Evolutionary conservation across 1,140 invertebrate genomes (phyloP).

Genomic region (Phymastichus coffea): DNA sequence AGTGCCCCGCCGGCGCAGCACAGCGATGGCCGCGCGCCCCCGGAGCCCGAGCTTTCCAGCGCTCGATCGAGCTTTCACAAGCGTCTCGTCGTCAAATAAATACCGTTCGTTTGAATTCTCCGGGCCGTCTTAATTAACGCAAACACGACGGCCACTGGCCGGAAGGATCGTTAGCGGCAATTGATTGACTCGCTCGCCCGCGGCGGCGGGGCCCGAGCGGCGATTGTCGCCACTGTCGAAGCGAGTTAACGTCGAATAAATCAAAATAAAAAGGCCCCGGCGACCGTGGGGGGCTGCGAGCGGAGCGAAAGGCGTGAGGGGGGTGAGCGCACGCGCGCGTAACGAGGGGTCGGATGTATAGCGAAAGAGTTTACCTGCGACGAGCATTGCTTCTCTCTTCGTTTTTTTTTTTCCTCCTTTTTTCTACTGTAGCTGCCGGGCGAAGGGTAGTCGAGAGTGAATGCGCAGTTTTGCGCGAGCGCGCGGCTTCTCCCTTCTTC

Average conservation of each 20-base stretch:
- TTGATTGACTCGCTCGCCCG: too few relatives aligned
- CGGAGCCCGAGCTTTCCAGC: too few relatives aligned
- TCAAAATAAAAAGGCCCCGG: constrained; percentile 35
- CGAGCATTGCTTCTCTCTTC: too few relatives aligned
- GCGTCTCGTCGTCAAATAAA: too few relatives aligned
- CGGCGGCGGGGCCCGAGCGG: too few relatives aligned
- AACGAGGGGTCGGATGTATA: too few relatives aligned
- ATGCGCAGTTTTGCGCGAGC: constrained; percentile 17
- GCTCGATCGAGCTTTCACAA: too few relatives aligned
- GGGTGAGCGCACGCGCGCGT: not conserved
- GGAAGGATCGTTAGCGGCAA: constrained; percentile 26
- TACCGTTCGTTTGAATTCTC: too few relatives aligned
- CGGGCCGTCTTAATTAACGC: constrained; percentile 43
- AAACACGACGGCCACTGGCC: constrained; percentile 40
- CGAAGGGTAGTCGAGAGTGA: not conserved
- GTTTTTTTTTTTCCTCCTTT: too few relatives aligned
- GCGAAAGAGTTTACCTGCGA: constrained; percentile 31
- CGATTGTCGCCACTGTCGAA: too few relatives aligned
- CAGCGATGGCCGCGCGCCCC: too few relatives aligned
- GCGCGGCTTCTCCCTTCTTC: constrained; percentile 17
- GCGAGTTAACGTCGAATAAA: constrained; percentile 38
- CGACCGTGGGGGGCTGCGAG: constrained; percentile 30
- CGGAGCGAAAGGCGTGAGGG: constrained; percentile 23
- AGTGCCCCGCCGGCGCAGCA: not conserved
- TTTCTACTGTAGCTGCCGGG: too few relatives aligned